Percentiles rank a stretch among this genome's conserved stretches.
phyloP scores from a whole-genome alignment of 2,113 vertebrate genomes.

The Scytalopus superciliaris region DNA sequence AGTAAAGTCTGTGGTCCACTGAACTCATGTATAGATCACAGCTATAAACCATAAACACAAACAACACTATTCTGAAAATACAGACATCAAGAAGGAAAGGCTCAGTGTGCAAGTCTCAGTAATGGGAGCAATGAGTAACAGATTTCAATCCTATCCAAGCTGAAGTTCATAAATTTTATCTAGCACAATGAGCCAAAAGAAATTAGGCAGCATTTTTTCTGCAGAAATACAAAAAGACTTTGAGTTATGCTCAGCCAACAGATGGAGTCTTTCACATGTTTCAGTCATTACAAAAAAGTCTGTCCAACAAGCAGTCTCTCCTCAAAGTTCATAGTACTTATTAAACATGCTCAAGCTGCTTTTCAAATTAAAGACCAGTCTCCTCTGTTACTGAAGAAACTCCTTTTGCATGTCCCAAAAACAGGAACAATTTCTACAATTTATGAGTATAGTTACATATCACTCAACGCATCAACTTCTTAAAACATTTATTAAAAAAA shows the following conservation, averaged over 20 bases:
- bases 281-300: background rate
- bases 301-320: background rate
- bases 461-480: background rate
- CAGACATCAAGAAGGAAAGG: background rate
- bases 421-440: background rate
- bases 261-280: background rate
- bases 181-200: background rate
- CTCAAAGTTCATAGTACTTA: background rate
- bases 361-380: background rate
- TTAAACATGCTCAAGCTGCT: background rate
- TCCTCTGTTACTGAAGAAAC: background rate
- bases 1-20: background rate
- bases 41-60: background rate
- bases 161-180: background rate
- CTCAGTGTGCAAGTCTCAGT: background rate
- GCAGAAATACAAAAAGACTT: background rate
- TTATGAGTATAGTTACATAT: background rate
- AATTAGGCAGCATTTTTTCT: background rate
- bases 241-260: background rate
- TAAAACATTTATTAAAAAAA: background rate
- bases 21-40: background rate
- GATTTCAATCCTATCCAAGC: background rate
- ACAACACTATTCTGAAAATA: background rate
- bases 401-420: fast-evolving
- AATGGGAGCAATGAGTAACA: background rate